Percentiles rank a stretch among this genome's conserved stretches.
Evolutionary conservation across 1,140 invertebrate genomes (phyloP).

Genomic region (Dryas iulia): DNA sequence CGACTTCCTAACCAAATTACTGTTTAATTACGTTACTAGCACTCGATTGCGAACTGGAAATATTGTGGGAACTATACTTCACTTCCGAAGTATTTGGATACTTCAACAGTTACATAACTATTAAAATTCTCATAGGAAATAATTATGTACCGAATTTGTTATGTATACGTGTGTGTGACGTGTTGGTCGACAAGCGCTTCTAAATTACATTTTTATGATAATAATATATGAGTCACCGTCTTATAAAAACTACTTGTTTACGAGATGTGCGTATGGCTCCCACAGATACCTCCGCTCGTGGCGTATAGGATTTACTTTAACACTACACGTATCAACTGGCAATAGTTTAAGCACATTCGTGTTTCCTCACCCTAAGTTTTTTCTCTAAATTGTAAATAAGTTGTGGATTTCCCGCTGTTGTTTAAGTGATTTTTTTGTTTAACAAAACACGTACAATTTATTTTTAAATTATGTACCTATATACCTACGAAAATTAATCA

Average conservation of each 20-base stretch:
- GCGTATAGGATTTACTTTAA: not conserved
- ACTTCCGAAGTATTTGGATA: no score
- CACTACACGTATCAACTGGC: not conserved
- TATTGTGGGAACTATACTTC: not conserved
- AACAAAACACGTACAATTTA: slow-evolving; percentile 58
- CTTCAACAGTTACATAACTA: no score
- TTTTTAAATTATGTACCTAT: slow-evolving; percentile 65
- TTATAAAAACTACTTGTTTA: no score
- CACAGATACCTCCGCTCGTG: not conserved
- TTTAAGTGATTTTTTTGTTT: slow-evolving; percentile 35
- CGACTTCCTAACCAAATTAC: not conserved
- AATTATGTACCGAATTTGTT: no score
- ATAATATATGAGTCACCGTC: no score
- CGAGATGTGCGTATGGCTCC: not conserved
- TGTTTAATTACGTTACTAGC: not conserved
- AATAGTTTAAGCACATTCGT: not conserved
- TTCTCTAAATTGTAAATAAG: slow-evolving; percentile 39
- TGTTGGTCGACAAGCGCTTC: not conserved
- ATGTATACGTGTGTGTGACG: no score
- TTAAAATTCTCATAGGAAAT: no score
- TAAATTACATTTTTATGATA: not conserved
- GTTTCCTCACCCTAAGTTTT: not conserved
- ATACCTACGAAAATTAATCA: slow-evolving; percentile 69
- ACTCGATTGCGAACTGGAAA: no score
- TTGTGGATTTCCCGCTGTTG: slow-evolving; percentile 21